Evolutionary conservation across 2,888 invertebrate genomes (phyloP).

Genomic region (Lasioglossum marginatum): DNA sequence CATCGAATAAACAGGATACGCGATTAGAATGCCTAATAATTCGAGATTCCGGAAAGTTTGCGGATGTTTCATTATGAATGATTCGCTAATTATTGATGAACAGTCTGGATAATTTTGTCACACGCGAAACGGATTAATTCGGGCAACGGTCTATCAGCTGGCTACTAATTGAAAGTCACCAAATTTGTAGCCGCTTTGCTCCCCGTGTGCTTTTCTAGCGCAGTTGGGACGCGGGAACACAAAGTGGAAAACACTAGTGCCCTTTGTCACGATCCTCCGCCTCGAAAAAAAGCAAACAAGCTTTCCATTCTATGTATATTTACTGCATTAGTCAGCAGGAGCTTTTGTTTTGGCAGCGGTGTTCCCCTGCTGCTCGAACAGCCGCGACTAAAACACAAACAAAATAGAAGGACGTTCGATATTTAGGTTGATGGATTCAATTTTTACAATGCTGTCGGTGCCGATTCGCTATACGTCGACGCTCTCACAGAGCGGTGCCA

Average conservation of each 20-base stretch:
- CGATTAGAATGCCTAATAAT: not conserved
- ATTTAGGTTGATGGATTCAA: conserved; percentile 39
- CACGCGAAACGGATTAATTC: not conserved
- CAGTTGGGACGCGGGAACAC: not conserved
- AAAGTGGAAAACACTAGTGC: not conserved
- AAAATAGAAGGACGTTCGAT: conserved; percentile 17
- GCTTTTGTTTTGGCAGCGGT: conserved; percentile 23
- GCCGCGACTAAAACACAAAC: conserved; percentile 6
- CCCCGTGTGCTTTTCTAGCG: not conserved
- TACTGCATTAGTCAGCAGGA: conserved; percentile 25
- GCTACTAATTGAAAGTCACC: conserved; percentile 20
- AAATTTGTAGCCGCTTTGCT: not conserved
- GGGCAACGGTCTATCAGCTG: not conserved
- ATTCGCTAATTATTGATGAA: not conserved
- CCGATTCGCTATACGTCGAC: not conserved
- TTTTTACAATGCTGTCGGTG: conserved; percentile 27
- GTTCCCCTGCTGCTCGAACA: conserved; percentile 10
- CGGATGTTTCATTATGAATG: no score
- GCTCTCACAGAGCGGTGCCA: not conserved
- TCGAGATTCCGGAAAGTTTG: not conserved
- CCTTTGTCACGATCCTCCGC: not conserved
- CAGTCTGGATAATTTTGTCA: not conserved
- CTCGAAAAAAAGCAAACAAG: not conserved
- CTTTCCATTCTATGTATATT: conserved; percentile 1
- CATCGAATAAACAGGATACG: not conserved